Evolutionary conservation across 2,888 invertebrate species (phyloP).

Genomic region (Eilema sororculum): DNA sequence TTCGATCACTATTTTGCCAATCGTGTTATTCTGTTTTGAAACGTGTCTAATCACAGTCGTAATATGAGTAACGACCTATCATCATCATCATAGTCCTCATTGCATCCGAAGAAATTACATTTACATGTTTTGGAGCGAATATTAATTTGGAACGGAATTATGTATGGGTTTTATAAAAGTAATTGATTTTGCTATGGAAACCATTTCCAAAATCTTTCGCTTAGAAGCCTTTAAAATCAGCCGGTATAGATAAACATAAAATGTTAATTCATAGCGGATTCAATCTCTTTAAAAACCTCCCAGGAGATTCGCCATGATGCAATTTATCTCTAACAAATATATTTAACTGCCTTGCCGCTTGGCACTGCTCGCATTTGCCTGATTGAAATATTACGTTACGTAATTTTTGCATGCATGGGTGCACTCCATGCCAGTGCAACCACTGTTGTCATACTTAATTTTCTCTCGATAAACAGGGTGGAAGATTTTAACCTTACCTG

Average conservation of each 20-base stretch:
- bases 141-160: too few species aligned
- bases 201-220: too few species aligned
- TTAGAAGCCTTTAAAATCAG: too few species aligned
- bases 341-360: background rate
- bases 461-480: too few species aligned
- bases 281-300: background rate
- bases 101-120: too few species aligned
- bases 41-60: background rate
- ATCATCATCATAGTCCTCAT: background rate
- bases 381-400: slow-evolving; percentile 37
- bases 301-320: background rate
- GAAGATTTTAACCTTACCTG: too few species aligned
- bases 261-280: background rate
- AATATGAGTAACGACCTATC: background rate
- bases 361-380: slow-evolving; percentile 31
- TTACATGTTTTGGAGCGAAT: too few species aligned
- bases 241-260: background rate
- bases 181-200: too few species aligned
- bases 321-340: slow-evolving; percentile 15
- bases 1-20: background rate
- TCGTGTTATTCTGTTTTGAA: background rate
- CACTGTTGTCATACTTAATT: background rate
- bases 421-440: background rate
- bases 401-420: slow-evolving; percentile 9
- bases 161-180: too few species aligned